A percentile compares a stretch with the other conserved stretches of the same genome.
These are phyloP conservation scores for Tapirus terrestris DNA, from an alignment of 2,113 vertebrate genomes.

Conservation along the genomic window DNA sequence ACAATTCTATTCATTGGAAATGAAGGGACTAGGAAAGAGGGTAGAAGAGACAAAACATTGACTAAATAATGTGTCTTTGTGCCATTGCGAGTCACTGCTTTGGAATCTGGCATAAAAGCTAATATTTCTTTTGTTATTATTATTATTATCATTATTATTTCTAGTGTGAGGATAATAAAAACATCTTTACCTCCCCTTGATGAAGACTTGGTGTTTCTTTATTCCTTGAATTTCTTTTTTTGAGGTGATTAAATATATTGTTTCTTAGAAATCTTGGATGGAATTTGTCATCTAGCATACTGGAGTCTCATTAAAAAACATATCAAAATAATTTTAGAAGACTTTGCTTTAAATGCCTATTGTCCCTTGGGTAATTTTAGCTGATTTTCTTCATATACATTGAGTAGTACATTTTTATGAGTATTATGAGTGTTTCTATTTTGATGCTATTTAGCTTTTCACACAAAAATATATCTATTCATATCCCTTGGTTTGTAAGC, in stretches of 20 bases:
- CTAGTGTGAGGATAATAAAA: not conserved
- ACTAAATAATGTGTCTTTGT: not conserved
- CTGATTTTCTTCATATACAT: not conserved
- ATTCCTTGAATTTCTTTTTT: not conserved
- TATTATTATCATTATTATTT: not conserved
- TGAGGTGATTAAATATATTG: not conserved
- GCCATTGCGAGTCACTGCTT: slow-evolving; percentile 2
- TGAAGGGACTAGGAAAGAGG: not conserved
- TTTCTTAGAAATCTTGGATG: not conserved
- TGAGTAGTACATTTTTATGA: not conserved
- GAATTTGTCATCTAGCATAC: not conserved
- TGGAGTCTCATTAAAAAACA: not conserved
- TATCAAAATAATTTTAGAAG: slow-evolving; percentile 45
- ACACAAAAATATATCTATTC: not conserved
- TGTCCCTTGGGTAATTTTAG: not conserved
- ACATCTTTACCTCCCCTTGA: not conserved
- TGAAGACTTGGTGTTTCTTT: slow-evolving; percentile 2
- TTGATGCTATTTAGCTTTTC: slow-evolving; percentile 17
- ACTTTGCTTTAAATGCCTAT: not conserved
- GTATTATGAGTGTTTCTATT: slow-evolving; percentile 52
- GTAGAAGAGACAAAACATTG: not conserved
- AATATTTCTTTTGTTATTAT: not conserved
- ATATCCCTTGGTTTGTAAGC: not conserved
- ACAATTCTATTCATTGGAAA: not conserved
- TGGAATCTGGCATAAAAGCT: not conserved